These are phyloP conservation scores for Homalodisca vitripennis DNA, from an alignment of 1,140 invertebrate genomes.

Conservation along the genomic window DNA sequence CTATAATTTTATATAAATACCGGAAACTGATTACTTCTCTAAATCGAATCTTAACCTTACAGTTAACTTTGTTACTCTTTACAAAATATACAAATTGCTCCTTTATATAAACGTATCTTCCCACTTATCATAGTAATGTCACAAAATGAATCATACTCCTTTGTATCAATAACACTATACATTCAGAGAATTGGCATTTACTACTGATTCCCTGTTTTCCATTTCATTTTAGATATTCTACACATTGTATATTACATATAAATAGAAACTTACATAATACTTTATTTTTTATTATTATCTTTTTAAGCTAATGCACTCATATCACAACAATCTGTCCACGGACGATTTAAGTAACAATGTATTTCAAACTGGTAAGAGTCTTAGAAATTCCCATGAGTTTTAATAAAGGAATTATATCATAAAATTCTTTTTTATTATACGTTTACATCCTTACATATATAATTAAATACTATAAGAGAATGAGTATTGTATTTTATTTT, in stretches of 20 bases:
- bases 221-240: conserved; percentile 13
- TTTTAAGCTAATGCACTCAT: conserved; percentile 34
- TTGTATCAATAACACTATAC: background rate
- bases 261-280: conserved; percentile 19
- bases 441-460: too few species aligned
- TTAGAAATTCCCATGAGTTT: too few species aligned
- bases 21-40: background rate
- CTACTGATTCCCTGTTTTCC: background rate
- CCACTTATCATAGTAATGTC: background rate
- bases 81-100: conserved; percentile 10
- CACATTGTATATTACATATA: conserved; percentile 7
- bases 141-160: background rate
- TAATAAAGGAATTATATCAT: too few species aligned
- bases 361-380: conserved; percentile 13
- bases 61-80: background rate
- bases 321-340: conserved; percentile 34
- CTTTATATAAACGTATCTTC: conserved; percentile 2
- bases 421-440: too few species aligned
- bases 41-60: background rate
- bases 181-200: background rate
- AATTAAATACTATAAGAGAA: too few species aligned
- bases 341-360: conserved; percentile 28
- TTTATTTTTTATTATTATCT: background rate
- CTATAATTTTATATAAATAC: background rate
- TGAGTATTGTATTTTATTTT: too few species aligned